A percentile compares a stretch with the other conserved stretches of the same genome.
Conservation (phyloP, 2,113 vertebrate species). For the Australoheros scitulus region DNA sequence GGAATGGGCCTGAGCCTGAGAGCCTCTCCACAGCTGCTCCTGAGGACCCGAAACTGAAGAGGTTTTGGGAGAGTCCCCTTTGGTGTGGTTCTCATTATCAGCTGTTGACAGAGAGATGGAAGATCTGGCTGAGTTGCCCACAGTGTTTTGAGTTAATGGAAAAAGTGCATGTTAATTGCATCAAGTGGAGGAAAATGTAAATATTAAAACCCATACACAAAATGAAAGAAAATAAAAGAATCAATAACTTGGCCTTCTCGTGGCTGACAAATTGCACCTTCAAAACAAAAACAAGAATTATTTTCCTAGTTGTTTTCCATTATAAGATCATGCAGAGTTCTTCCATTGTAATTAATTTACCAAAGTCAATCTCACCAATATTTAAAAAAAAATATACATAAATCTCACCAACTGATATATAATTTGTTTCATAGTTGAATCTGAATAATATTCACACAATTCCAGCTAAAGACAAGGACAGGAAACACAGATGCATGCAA, state of each 20-base stretch:
- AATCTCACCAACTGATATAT: background rate
- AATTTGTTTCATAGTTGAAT: slow-evolving; percentile 1
- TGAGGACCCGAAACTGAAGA: slow-evolving; percentile 77
- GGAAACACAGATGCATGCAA: background rate
- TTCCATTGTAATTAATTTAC: background rate
- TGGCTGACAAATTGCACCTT: background rate
- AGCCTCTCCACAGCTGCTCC: slow-evolving; percentile 90
- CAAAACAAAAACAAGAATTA: slow-evolving; percentile 1
- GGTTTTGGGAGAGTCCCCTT: slow-evolving; percentile 89
- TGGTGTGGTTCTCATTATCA: slow-evolving; percentile 94
- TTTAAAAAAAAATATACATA: background rate
- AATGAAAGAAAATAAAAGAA: slow-evolving; percentile 30
- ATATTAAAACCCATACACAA: slow-evolving; percentile 27
- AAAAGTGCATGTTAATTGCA: background rate
- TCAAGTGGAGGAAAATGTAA: slow-evolving; percentile 14
- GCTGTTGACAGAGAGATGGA: slow-evolving; percentile 76
- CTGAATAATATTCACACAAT: background rate
- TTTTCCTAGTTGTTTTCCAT: background rate
- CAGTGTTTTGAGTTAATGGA: background rate
- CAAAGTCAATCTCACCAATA: background rate
- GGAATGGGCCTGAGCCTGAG: slow-evolving; percentile 67
- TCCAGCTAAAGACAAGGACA: background rate
- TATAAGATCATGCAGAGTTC: background rate
- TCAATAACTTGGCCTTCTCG: background rate
- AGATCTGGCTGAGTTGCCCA: background rate